Base-by-base conservation (phyloP, 2,113 vertebrate species). In the Rhabdornis inornatus region DNA sequence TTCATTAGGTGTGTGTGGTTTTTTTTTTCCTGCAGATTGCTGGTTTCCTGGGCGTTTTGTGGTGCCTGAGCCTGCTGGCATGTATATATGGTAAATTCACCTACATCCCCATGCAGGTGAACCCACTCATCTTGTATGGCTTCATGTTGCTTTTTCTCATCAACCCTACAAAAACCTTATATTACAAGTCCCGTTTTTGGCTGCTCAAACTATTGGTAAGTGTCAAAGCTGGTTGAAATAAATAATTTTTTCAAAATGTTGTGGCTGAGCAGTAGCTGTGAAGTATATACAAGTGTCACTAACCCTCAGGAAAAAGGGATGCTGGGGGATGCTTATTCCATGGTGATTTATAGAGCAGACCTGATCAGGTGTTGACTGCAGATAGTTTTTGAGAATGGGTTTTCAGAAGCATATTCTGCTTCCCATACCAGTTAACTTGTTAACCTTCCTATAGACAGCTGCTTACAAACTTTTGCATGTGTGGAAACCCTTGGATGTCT, bases 151-250 rank as follows among this genome's bases (percentile, higher is more conserved):
- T 99, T 93, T 99, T 99, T 96, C 99, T 99, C 96, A 98, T 99
- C 98, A 99, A 99, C 97, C 99, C 99, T 52, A 99, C 99, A 90
- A 99, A 99, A 98, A 99, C 99, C 79, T 98, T 99, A 39, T 99
- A 99, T 97, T 99, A 99, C 97, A 99, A 99, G 96, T 99, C 99
- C n/a, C 99, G 99, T 12, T 99, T 99, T 98, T 99, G 99, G 99
- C 99, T 99, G 87, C 98, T 99, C 86, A 99, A 99, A 97, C 96
- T 99, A 83, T 97, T 99, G 99, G 99, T 99, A 97, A 98, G 99
- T 98, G 45, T 71, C 75, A 79, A 97, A 91, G 47, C 30, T 87
- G 59, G 7, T 59, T 70, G 61, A 83, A 40, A 63, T 44, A 77
- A 66, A 9, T 40, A 10, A 16, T 4, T 3, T 30, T 33, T 47